Evolutionary conservation across 2,888 invertebrate species (phyloP).

Genomic region (Eilema caniola): DNA sequence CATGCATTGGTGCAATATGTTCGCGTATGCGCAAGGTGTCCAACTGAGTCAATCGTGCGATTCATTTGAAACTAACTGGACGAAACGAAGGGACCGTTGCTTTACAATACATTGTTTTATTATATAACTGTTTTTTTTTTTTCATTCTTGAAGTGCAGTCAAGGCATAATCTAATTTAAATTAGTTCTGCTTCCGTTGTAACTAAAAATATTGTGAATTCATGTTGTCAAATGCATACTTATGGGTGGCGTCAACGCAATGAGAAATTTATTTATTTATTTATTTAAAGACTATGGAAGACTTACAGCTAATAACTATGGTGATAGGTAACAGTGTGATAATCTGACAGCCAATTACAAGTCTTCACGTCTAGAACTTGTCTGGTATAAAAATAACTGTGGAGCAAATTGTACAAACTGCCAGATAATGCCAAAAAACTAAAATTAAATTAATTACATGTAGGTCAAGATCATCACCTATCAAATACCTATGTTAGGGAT

Average conservation of each 20-base stretch:
- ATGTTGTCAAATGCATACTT: background rate
- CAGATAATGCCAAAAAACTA: no score
- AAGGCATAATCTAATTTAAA: slow-evolving; percentile 42
- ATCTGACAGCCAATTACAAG: no score
- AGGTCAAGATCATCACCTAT: no score
- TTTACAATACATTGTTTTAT: slow-evolving; percentile 54
- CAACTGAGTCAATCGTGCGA: slow-evolving; percentile 58
- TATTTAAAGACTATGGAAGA: no score
- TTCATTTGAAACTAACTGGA: slow-evolving; percentile 56
- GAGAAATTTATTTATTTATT: no score
- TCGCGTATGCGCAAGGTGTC: slow-evolving; percentile 63
- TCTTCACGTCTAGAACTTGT: no score
- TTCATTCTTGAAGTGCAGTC: slow-evolving; percentile 40
- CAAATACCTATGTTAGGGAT: no score
- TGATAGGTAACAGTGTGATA: no score
- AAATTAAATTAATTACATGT: no score
- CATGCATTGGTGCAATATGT: slow-evolving; percentile 62
- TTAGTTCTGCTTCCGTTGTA: slow-evolving; percentile 15
- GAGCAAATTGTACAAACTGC: no score
- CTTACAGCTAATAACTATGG: no score
- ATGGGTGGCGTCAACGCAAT: background rate
- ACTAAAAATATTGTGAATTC: background rate
- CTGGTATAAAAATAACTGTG: no score
- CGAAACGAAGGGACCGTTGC: slow-evolving; percentile 56
- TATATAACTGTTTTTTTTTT: slow-evolving; percentile 61